Evolutionary conservation across 2,797 vertebrate species (phyloP), one percentile per base, ranked within the genome.

Genomic region (Sebastes kiyomatsui): DNA sequence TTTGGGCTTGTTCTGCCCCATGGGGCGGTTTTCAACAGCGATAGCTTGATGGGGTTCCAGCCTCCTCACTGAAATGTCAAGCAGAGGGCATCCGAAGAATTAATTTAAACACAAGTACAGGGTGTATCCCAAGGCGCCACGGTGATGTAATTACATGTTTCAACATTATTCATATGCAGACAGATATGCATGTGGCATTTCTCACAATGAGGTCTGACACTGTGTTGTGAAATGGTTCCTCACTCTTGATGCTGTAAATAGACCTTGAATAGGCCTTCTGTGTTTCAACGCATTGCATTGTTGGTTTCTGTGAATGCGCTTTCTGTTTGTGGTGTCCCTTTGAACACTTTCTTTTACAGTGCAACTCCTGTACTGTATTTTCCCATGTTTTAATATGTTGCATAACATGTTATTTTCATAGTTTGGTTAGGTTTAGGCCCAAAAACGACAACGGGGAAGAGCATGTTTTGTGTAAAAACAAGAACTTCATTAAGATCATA

Each of bases 141-240:
- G 8, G 62, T 90, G 88, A 92, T 92, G 92, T 94, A 92, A 93
- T 93, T 93, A 91, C 91, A 93, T 93, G 90, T 94, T 94, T 92
- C 87, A 83, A 83, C 92, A 94, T 94, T 94, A 93, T 90, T 94
- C 92, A 94, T 88, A 88, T 73, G 77, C 77, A 82, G 88, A 80
- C 83, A 80, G 84, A 79, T 75, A 58, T 76, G 64, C 75, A 75
- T 82, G 46, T 76, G 79, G 78, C 60, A 33, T 86, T 84, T 38
- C 59, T 84, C 85, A 84, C 80, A 80, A 80, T 66, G 76, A 75
- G 83, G 67, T 30, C 18, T 9, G 67, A 49, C 28, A 55, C 61
- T 7, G 68, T 2, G 71, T 77, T 28, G 52, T 30, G 72, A 66
- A 49, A 65, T 0, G 55, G 16, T 20, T 66, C 22, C 49, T 64